Evolutionary conservation across 1,140 invertebrate genomes (phyloP), one percentile per base, ranked within the genome.

Genomic region (Phymastichus coffea): DNA sequence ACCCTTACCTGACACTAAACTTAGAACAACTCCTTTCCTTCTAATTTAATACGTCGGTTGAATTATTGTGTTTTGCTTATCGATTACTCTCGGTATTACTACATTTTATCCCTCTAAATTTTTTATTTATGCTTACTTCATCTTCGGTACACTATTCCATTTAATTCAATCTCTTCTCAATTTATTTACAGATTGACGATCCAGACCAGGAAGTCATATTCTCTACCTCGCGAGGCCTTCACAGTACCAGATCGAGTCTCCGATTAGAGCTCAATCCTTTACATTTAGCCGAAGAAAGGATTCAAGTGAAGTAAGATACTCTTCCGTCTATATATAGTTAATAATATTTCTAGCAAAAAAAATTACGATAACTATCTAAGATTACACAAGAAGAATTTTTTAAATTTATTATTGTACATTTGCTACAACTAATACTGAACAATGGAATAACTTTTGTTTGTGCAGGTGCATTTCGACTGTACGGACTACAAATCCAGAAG

Each of bases 261-360:
- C 67, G 73, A 41, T 63, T 80, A n/a, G 73, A 78, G 64, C 53
- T 80, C 30, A 71, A 76, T 55, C 76, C 77, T 22, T 57, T 72
- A 61, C 79, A 80, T 66, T 63, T 80, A 33, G 44, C 67, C 4
- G 67, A 68, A 51, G 76, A 74, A 26, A 72, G 66, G 70, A 76
- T 80, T 63, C 72, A 74, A 70, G 71, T 80, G 61, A 79, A 74
- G 78, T 80, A 68, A 66, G 64, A 25, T n/a, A n/a, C n/a, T n/a
- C n/a, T n/a, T n/a, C n/a, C n/a, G n/a, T n/a, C n/a, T n/a, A n/a
- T n/a, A n/a, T n/a, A n/a, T n/a, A n/a, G n/a, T n/a, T n/a, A n/a
- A n/a, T n/a, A n/a, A n/a, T n/a, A n/a, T n/a, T n/a, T n/a, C n/a
- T n/a, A n/a, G n/a, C n/a, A n/a, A n/a, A n/a, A n/a, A n/a, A n/a